phyloP scores from a whole-genome alignment of 2,797 vertebrate genomes.

The Ciconia nigra region DNA sequence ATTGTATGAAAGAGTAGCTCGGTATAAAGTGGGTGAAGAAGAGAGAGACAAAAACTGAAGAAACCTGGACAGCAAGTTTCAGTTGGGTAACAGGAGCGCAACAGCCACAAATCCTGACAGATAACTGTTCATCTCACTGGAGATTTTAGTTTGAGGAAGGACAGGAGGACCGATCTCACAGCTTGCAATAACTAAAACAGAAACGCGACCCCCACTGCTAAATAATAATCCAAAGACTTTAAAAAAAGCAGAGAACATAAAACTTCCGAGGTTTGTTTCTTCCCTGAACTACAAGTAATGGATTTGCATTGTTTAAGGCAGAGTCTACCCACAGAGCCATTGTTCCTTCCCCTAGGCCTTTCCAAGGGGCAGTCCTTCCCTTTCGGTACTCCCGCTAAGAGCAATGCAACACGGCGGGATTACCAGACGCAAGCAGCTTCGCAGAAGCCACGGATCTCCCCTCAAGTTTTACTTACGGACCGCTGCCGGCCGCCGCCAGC shows the following conservation, averaged over 20 bases:
- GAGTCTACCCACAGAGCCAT: background rate
- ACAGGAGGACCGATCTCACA: background rate
- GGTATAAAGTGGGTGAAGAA: background rate
- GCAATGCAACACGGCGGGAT: background rate
- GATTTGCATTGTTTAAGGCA: background rate
- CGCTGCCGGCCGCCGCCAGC: background rate
- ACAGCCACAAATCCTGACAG: background rate
- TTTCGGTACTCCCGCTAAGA: background rate
- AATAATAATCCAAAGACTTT: background rate
- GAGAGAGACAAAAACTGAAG: background rate
- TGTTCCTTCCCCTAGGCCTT: background rate
- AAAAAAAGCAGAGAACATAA: fast-evolving
- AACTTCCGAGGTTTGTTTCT: background rate
- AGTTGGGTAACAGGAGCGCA: background rate
- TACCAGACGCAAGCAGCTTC: background rate
- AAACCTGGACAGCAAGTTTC: background rate
- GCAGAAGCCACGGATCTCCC: background rate
- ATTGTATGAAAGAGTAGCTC: fast-evolving
- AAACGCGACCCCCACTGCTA: background rate
- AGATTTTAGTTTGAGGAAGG: background rate
- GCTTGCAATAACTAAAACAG: background rate
- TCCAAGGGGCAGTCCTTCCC: background rate
- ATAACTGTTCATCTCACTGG: background rate
- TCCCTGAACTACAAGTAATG: background rate
- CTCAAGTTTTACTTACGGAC: background rate